Evolutionary conservation across 2,888 invertebrate genomes (phyloP).

Genomic region (Hypomecis atomaria): DNA sequence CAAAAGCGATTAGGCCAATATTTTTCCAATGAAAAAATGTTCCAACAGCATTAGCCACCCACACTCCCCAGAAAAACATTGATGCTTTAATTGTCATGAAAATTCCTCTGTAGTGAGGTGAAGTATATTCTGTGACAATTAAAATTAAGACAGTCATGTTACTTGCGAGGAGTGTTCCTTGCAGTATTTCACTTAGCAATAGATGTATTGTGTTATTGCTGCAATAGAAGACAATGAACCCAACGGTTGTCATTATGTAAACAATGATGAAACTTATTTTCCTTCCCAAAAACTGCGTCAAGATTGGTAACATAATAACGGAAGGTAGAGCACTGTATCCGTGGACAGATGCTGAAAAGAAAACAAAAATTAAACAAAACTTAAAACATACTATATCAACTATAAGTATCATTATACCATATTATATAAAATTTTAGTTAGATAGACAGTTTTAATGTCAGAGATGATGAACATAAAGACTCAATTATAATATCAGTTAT

Average conservation of each 20-base stretch:
- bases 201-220: constrained; percentile 53
- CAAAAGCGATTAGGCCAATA: constrained; percentile 54
- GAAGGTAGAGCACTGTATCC: constrained; percentile 56
- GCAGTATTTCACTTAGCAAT: constrained; percentile 55
- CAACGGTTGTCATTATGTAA: constrained; percentile 48
- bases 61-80: constrained; percentile 61
- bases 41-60: constrained; percentile 61
- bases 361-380: neutral
- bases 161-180: constrained; percentile 55
- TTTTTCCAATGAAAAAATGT: constrained; percentile 60
- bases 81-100: constrained; percentile 61
- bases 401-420: no score
- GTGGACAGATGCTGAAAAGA: constrained; percentile 56
- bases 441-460: no score
- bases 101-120: constrained; percentile 59
- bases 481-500: no score
- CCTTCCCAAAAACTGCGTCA: constrained; percentile 52
- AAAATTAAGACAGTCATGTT: constrained; percentile 57
- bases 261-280: constrained; percentile 53
- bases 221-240: constrained; percentile 55
- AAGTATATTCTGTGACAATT: constrained; percentile 58
- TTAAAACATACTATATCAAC: no score
- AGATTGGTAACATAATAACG: constrained; percentile 54
- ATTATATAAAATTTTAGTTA: no score
- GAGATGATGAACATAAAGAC: no score